Conservation (phyloP, 2,113 vertebrate genomes). For the Xenus cinereus region DNA sequence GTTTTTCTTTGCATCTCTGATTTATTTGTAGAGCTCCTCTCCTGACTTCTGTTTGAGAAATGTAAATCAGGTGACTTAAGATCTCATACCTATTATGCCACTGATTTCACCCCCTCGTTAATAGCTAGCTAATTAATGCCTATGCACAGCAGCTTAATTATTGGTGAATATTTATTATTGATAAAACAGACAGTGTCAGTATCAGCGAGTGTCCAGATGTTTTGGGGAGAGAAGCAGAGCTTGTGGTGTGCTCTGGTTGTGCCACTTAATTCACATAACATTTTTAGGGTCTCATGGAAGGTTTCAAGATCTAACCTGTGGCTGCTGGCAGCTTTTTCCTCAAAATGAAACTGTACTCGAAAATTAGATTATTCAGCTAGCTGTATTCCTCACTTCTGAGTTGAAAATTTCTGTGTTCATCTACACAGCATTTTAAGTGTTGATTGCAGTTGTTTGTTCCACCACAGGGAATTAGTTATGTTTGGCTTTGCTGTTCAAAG, state of each 20-base stretch:
- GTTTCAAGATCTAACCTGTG: not conserved
- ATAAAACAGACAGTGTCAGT: too few species aligned
- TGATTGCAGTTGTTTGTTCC: not conserved
- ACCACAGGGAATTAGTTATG: not conserved
- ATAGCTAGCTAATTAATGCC: not conserved
- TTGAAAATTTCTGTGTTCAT: too few species aligned
- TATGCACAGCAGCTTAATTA: not conserved
- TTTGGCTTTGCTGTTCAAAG: not conserved
- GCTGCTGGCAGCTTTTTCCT: not conserved
- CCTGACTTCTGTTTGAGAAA: not conserved
- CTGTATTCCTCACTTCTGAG: not conserved
- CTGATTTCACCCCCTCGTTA: not conserved
- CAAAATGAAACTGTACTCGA: not conserved
- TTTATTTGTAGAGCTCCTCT: not conserved
- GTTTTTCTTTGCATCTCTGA: not conserved
- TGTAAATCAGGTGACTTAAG: not conserved
- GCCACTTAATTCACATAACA: not conserved
- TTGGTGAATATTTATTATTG: not conserved
- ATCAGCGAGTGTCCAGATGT: not conserved
- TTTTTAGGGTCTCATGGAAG: not conserved
- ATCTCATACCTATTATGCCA: rapidly evolving
- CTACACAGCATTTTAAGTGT: not conserved
- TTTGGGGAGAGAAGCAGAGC: not conserved
- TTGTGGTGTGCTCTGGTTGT: not conserved
- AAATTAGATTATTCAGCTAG: not conserved